Evolutionary conservation across 2,888 invertebrate genomes (phyloP).

Genomic region (Ceraclea dissimilis): DNA sequence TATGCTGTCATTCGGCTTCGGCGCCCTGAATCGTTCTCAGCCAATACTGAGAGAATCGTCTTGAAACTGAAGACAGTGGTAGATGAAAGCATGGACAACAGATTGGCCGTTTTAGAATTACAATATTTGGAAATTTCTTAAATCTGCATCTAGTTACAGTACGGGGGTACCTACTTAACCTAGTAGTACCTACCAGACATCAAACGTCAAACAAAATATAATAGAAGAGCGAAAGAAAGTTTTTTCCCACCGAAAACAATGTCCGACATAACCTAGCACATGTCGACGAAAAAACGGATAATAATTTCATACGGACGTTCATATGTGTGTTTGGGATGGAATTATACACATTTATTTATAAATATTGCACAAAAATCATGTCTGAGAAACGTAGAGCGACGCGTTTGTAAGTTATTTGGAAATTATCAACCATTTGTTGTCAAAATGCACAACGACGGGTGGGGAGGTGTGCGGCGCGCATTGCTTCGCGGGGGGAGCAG

Average conservation of each 20-base stretch:
- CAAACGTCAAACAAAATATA: not conserved
- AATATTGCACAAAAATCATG: not conserved
- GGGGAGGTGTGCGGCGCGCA: not conserved
- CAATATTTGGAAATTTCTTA: too few species aligned
- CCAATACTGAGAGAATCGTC: too few species aligned
- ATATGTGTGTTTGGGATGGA: not conserved
- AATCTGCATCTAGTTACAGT: too few species aligned
- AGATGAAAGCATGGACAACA: too few species aligned
- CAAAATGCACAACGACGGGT: constrained; percentile 4
- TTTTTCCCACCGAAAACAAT: not conserved
- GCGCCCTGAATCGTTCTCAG: too few species aligned
- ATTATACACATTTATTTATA: not conserved
- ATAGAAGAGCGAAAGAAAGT: not conserved
- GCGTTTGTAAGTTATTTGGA: constrained; percentile 8
- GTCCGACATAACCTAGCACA: not conserved
- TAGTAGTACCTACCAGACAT: not conserved
- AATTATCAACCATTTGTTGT: constrained; percentile 17
- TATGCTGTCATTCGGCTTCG: too few species aligned
- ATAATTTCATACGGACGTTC: not conserved
- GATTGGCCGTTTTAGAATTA: too few species aligned
- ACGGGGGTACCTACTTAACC: too few species aligned
- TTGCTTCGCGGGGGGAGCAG: constrained; percentile 6
- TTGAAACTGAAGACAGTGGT: too few species aligned
- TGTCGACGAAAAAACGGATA: not conserved
- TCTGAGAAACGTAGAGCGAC: not conserved